Evolutionary conservation across 2,113 vertebrate species (phyloP), one percentile per base, ranked within the genome.

Genomic region (Ptilonorhynchus violaceus): DNA sequence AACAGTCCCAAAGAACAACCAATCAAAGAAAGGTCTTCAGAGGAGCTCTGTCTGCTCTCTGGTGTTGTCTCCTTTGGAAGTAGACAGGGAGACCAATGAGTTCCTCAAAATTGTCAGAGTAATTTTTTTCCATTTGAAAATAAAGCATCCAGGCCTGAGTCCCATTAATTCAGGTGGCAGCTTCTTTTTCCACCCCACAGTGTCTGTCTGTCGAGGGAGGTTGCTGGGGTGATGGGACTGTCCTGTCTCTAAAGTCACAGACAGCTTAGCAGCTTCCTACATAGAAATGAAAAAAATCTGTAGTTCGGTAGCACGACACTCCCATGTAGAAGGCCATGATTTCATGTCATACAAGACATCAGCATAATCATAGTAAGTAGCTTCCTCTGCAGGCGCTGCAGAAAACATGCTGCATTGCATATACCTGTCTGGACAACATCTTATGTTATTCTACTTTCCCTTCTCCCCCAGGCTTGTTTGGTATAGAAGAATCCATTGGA

Each of bases 401-500:
- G 70, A 50, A 83, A 68, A 52, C 0, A 0, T 44, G 41, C 37
- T 89, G 20, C 35, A n/a, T 78, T 66, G 50, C 59, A 27, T 24
- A 4, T 11, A 12, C 37, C 64, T 67, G 39, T 50, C 30, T 68
- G 59, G n/a, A 78, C 3, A 6, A 53, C 22, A 41, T 19, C n/a
- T 81, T 28, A 13, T 2, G 1, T 62, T 58, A 30, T 28, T 58
- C 41, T 91, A 13, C 66, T 42, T 92, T 80, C 25, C 33, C 46
- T 70, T 88, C 50, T 86, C 25, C 37, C 47, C 15, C 62, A 98
- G 98, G 96, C 44, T 69, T 97, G 77, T 96, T 96, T 89, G 97
- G 94, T 17, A 88, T 97, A 86, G 97, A 98, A 87, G 98, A 98
- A 84, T 97, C 97, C 50, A 95, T 98, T 63, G 98, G 97, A 88